Conservation (phyloP, 2,888 invertebrate species). For the Andrena flavipes region DNA sequence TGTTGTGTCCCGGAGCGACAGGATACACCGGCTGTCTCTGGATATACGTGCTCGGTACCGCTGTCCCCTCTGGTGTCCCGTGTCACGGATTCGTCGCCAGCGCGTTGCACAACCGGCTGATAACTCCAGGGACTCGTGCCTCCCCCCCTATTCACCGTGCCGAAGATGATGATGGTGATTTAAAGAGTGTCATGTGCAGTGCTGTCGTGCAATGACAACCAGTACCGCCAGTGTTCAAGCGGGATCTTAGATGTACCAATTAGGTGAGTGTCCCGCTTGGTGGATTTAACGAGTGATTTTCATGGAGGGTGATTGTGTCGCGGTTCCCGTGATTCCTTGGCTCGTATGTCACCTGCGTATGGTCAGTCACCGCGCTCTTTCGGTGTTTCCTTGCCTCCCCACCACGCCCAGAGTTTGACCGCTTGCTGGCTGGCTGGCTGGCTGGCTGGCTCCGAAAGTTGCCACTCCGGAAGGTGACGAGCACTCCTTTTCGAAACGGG, state of each 20-base stretch:
- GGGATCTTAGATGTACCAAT: constrained; percentile 83
- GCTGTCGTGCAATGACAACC: constrained; percentile 81
- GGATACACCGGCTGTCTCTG: constrained; percentile 52
- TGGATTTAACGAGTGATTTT: not conserved
- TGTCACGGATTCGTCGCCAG: constrained; percentile 19
- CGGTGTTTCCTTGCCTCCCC: constrained; percentile 59
- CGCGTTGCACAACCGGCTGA: constrained; percentile 24
- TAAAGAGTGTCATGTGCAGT: constrained; percentile 78
- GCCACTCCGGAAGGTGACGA: constrained; percentile 28
- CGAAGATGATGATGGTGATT: constrained; percentile 65
- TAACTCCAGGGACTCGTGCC: constrained; percentile 22
- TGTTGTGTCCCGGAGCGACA: constrained; percentile 42
- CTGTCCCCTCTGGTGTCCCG: not conserved
- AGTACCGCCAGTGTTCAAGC: constrained; percentile 72
- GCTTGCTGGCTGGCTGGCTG: constrained; percentile 34
- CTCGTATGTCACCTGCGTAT: not conserved
- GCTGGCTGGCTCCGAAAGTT: constrained; percentile 39
- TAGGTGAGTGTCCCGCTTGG: constrained; percentile 75
- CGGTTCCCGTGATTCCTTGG: not conserved
- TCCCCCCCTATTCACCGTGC: constrained; percentile 35
- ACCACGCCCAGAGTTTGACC: constrained; percentile 72
- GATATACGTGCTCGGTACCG: constrained; percentile 43
- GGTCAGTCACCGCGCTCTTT: constrained; percentile 52
- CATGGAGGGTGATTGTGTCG: not conserved
- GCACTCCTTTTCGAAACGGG: constrained; percentile 3